Evolutionary conservation across 2,113 vertebrate species (phyloP).

Genomic region (Choloepus hoffmanni): DNA sequence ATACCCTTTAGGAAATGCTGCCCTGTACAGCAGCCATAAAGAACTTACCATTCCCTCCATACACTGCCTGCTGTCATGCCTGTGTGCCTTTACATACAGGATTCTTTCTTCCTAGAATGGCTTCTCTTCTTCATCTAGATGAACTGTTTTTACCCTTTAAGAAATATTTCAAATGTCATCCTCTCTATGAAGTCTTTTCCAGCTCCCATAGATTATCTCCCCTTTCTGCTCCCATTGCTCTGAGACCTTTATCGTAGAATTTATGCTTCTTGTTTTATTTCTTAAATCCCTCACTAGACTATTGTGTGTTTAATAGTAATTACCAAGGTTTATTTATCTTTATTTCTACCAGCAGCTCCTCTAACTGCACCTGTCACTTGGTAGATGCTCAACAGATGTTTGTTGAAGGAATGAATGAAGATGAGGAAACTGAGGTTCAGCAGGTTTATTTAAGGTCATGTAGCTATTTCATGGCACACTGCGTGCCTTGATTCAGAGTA

Average conservation of each 20-base stretch:
- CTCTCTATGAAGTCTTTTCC: neutral
- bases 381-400: neutral
- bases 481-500: neutral
- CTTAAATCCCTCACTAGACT: neutral
- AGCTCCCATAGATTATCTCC: neutral
- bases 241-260: neutral
- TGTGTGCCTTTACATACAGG: neutral
- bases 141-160: constrained; percentile 39
- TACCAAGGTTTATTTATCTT: neutral
- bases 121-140: constrained; percentile 2
- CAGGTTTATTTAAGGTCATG: neutral
- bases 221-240: neutral
- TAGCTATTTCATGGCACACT: neutral
- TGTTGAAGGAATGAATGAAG: neutral
- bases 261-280: neutral
- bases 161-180: constrained; percentile 14
- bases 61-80: neutral
- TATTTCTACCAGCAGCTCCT: neutral
- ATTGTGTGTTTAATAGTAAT: neutral
- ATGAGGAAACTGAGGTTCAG: neutral
- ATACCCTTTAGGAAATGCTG: neutral
- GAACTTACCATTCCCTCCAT: neutral
- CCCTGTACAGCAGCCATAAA: rapidly evolving
- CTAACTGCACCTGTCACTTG: neutral
- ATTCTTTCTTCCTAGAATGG: neutral